A percentile compares a stretch with the other conserved stretches of the same genome.
Conservation (phyloP, 1,140 invertebrate genomes). For the Spodoptera litura region DNA sequence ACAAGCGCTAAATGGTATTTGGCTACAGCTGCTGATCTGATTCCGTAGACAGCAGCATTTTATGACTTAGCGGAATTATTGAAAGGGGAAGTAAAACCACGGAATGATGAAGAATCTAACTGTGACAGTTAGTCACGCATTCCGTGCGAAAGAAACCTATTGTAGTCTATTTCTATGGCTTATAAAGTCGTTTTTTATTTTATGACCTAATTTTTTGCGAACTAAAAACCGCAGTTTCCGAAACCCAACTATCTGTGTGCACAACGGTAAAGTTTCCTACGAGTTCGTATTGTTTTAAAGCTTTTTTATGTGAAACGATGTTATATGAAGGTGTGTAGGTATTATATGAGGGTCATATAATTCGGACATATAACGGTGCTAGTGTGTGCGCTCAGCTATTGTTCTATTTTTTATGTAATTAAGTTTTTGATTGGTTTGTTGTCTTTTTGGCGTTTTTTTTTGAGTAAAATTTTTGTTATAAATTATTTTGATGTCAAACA, state of each 20-base stretch:
- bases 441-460: too few species aligned
- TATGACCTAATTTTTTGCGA: slow-evolving; percentile 16
- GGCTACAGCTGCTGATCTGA: neutral
- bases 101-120: slow-evolving; percentile 11
- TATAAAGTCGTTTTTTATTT: neutral
- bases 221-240: neutral
- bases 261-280: slow-evolving; percentile 19
- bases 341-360: slow-evolving; percentile 12
- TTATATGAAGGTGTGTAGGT: slow-evolving; percentile 24
- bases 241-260: neutral
- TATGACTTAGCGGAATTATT: neutral
- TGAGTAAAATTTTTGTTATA: too few species aligned
- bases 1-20: too few species aligned
- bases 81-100: slow-evolving; percentile 9
- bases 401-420: neutral
- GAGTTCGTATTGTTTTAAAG: slow-evolving; percentile 7
- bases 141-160: slow-evolving; percentile 31
- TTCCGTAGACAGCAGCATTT: neutral
- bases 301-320: slow-evolving; percentile 36
- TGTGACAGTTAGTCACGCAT: slow-evolving; percentile 8
- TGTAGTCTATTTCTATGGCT: slow-evolving; percentile 7
- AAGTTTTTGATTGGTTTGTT: too few species aligned
- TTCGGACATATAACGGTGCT: slow-evolving; percentile 3
- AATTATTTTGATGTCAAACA: too few species aligned
- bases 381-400: neutral